Base-by-base conservation (phyloP, 2,888 invertebrate species). In the Hypselothyrea guttata region DNA sequence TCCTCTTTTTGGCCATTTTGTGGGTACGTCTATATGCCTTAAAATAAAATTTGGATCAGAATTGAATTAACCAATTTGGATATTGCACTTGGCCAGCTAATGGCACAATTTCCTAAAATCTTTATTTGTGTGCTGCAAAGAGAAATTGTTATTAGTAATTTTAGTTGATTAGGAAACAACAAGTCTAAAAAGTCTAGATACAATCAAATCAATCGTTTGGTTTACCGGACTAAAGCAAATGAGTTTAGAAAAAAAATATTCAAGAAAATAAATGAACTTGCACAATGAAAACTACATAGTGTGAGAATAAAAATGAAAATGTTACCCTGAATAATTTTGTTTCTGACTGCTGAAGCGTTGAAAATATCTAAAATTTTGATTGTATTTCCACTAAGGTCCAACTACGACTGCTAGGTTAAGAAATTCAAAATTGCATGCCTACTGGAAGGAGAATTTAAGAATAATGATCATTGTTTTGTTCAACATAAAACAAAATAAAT, bases 81-180 rank as follows among this genome's bases (percentile, higher is more conserved):
- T 86, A 64, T 82, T 84, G 75, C 87, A 88, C 71, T 88, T 89
- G 79, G 84, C 74, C 71, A 89, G 60, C 61, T 84, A 82, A 60
- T 86, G 78, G 72, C 82, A 84, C 81, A 88, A 72, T 84, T 88
- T 87, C 75, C 87, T 66, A 49, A 84, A 71, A 65, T 86, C 84
- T 71, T 74, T 78, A 65, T 66, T 75, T 77, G 64, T 86, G 86
- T 27, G 87, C 88, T 89, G 72, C 42, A 11, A n/a, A 59, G 1
- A 13, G 12, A 34, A 2, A 4, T 12, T 22, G 3, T 2, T 5
- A 22, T 22, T 22, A 22, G 22, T 22, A 22, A 22, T 4, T n/a
- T n/a, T n/a, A n/a, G n/a, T 22, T 22, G 3, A 4, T 22, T 5
- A 22, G 22, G 22, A 38, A 48, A 27, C n/a, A 48, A 38, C 28